Conservation (phyloP, 2,113 vertebrate genomes). For the Albula glossodonta region DNA sequence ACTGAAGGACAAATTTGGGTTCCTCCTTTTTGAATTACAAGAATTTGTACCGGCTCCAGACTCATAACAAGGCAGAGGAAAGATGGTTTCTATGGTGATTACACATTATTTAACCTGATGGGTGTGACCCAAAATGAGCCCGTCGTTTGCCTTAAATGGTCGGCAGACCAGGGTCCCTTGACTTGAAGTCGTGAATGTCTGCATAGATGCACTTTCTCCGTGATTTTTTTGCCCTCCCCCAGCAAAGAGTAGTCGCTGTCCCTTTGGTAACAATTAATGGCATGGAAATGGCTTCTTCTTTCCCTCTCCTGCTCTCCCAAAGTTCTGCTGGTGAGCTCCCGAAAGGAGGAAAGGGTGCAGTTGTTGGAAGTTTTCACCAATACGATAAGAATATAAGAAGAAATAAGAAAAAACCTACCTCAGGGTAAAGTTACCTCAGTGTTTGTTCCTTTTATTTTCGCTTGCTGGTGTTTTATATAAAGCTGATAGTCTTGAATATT, state of each 20-base stretch:
- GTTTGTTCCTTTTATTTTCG: conserved; percentile 69
- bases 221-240: not conserved
- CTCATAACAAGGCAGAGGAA: conserved; percentile 37
- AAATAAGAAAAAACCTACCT: conserved; percentile 81
- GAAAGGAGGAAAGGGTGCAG: conserved; percentile 53
- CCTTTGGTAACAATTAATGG: conserved; percentile 49
- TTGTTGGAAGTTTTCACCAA: conserved; percentile 63
- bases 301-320: conserved; percentile 61
- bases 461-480: conserved; percentile 80
- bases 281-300: conserved; percentile 58
- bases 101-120: not conserved
- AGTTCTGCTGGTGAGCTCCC: conserved; percentile 65
- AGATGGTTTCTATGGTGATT: not conserved
- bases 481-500: conserved; percentile 93
- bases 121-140: not conserved
- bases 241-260: conserved; percentile 35
- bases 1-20: not conserved
- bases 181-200: conserved; percentile 6
- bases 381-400: conserved; percentile 63
- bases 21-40: not conserved
- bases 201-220: conserved; percentile 5
- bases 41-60: conserved; percentile 19
- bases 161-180: conserved; percentile 5
- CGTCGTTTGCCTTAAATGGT: not conserved
- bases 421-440: conserved; percentile 96